Percentiles rank a stretch among this genome's conserved stretches.
These are phyloP conservation scores for Cecropterus lyciades DNA, from an alignment of 1,140 invertebrate genomes.

Conservation along the genomic window DNA sequence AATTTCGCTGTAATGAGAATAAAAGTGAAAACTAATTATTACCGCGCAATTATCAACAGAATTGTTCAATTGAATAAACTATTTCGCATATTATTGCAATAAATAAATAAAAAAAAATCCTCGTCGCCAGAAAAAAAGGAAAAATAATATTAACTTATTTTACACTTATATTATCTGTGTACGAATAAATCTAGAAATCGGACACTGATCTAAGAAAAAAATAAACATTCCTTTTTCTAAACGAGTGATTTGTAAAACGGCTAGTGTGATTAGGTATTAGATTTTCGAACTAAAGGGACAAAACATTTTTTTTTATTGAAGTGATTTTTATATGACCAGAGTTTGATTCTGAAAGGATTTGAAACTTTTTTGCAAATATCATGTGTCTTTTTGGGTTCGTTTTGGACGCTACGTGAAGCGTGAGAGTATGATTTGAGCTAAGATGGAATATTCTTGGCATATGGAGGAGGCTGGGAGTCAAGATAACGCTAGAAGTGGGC, in stretches of 20 bases:
- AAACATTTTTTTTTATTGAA: neutral
- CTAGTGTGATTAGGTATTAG: too few relatives aligned
- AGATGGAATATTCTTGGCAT: conserved; percentile 79
- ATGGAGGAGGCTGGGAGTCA: conserved; percentile 65
- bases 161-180: too few relatives aligned
- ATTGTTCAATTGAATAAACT: neutral
- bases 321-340: too few relatives aligned
- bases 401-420: conserved; percentile 62
- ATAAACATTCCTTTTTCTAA: too few relatives aligned
- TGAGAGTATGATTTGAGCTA: conserved; percentile 49
- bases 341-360: neutral
- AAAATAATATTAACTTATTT: too few relatives aligned
- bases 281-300: too few relatives aligned
- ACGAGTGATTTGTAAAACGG: too few relatives aligned
- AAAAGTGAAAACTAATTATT: conserved; percentile 49
- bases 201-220: too few relatives aligned
- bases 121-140: too few relatives aligned
- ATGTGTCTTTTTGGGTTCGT: conserved; percentile 59
- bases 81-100: neutral
- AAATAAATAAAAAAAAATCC: neutral
- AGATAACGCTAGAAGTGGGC: conserved; percentile 48
- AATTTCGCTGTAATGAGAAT: conserved; percentile 52
- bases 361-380: conserved; percentile 27
- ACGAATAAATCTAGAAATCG: too few relatives aligned
- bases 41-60: conserved; percentile 9